Base-by-base conservation (phyloP, 1,140 invertebrate species). In the Nephila pilipes region DNA sequence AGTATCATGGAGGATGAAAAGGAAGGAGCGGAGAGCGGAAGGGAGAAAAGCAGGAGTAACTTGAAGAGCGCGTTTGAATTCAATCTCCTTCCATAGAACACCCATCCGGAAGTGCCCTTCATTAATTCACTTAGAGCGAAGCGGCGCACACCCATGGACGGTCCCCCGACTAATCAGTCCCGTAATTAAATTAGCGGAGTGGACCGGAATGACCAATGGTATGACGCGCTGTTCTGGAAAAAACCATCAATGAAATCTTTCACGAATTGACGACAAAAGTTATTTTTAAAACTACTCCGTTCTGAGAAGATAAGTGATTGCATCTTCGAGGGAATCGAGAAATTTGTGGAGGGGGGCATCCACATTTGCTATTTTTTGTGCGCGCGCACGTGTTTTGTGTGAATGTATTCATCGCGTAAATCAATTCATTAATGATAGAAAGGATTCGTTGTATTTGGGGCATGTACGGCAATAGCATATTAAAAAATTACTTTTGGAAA, bases 81-180 rank as follows among this genome's bases (percentile, higher is more conserved):
- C 69, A 32, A 75, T 75, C 69, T 60, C 16, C 58, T 14, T n/a
- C 4, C 5, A 18, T 18, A 60, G 16, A 60, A 16, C 69, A 75
- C 69, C 69, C 69, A 32, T 75, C 69, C 69, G 69, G 69, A 75
- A 75, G 29, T 75, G 29, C 29, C 32, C 29, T 36, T 75, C 69
- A 36, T 75, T 75, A 75, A 75, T 75, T 75, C 69, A 36, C 12
- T 36, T 10, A 22, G 46, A 46, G 46, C 6, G 46, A 46, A 60
- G 3, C 69, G 6, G 6, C 69, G 29, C 32, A 75, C 69, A 29
- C 69, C 69, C 69, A 75, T 36, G 16, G 18, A 32, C 25, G 29
- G 18, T 75, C 18, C 14, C 16, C 32, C 8, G 1, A 4, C 18
- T 75, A 36, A 75, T 75, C 16, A 60, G 16, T 75, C 69, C 69